A percentile compares a stretch with the other conserved stretches of the same genome.
Conservation (phyloP, 53 echinoderm and acorn worm species). For the Echinometra lucunter region DNA sequence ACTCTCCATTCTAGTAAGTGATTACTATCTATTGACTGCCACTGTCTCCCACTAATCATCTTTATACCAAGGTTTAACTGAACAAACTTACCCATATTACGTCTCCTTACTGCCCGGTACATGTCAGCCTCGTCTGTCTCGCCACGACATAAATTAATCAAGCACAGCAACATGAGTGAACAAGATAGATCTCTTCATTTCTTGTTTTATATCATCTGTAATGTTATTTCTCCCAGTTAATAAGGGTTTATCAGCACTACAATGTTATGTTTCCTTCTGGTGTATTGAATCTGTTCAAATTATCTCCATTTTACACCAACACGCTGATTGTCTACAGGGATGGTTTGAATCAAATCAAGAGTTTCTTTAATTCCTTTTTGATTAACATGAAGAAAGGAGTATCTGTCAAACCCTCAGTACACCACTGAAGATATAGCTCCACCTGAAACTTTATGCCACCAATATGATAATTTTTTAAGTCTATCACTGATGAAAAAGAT, state of each 20-base stretch:
- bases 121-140: neutral
- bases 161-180: slow-evolving; percentile 19
- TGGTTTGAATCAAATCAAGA: too few relatives aligned
- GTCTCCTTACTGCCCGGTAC: slow-evolving; percentile 30
- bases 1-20: too few relatives aligned
- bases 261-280: neutral
- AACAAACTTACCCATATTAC: slow-evolving; percentile 8
- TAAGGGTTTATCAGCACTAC: neutral
- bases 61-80: too few relatives aligned
- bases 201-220: neutral
- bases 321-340: too few relatives aligned
- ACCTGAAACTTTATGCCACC: neutral
- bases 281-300: neutral
- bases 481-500: neutral
- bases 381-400: too few relatives aligned
- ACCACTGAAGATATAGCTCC: neutral
- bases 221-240: neutral
- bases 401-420: neutral
- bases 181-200: neutral
- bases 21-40: too few relatives aligned
- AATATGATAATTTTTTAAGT: neutral
- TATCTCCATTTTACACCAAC: too few relatives aligned
- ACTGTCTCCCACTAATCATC: too few relatives aligned
- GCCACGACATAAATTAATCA: neutral
- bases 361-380: too few relatives aligned